phyloP scores from a whole-genome alignment of 2,113 vertebrate genomes.

The Sorex fumeus region DNA sequence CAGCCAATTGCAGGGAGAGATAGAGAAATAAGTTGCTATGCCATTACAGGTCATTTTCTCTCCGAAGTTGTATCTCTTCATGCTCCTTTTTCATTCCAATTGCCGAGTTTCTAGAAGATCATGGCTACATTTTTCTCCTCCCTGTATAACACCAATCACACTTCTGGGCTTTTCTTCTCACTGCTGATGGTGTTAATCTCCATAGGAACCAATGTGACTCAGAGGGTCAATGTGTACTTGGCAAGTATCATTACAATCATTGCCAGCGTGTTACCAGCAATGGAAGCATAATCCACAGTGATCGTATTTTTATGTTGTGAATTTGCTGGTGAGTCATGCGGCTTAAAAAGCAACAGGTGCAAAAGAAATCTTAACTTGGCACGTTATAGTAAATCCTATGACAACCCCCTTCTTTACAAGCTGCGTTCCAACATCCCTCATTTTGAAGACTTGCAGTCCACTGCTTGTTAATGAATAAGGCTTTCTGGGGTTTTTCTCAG shows the following conservation, averaged over 20 bases:
- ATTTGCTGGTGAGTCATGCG: conserved; percentile 60
- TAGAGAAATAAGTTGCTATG: conserved; percentile 59
- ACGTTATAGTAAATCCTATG: conserved; percentile 58
- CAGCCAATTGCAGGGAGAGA: conserved; percentile 74
- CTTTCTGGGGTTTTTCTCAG: conserved; percentile 27
- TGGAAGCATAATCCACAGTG: conserved; percentile 68
- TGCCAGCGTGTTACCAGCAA: conserved; percentile 75
- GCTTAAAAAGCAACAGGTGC: conserved; percentile 67
- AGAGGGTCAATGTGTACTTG: conserved; percentile 79
- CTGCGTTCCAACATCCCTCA: conserved; percentile 3
- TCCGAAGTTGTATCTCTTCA: conserved; percentile 48
- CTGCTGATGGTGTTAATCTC: conserved; percentile 77
- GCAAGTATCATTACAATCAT: conserved; percentile 70
- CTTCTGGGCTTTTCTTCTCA: conserved; percentile 73
- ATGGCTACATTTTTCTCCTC: conserved; percentile 75
- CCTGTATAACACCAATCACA: conserved; percentile 68
- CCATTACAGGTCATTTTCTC: conserved; percentile 73
- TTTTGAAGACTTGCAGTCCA: not conserved
- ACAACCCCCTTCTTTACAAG: not conserved
- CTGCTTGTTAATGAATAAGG: conserved; percentile 6
- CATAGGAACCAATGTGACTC: conserved; percentile 77
- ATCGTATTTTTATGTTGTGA: conserved; percentile 76
- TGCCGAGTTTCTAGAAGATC: conserved; percentile 74
- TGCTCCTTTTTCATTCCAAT: conserved; percentile 78
- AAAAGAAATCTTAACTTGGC: conserved; percentile 66